Conservation (phyloP, 2,888 invertebrate species). For the Phasia obesa region DNA sequence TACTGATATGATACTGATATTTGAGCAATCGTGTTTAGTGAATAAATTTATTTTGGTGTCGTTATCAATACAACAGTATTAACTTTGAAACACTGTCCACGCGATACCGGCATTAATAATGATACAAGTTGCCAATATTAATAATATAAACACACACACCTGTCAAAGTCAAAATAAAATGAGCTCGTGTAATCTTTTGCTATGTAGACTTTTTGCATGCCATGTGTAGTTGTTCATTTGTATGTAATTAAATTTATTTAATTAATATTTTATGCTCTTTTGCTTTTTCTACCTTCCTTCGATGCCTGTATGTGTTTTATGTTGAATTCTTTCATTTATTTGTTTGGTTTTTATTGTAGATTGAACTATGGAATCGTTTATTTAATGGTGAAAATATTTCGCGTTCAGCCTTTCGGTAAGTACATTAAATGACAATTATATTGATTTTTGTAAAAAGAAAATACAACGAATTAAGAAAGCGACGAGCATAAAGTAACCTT, state of each 20-base stretch:
- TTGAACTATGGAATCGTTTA: conserved; percentile 85
- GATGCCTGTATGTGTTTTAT: conserved; percentile 33
- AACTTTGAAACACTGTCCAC: too few relatives aligned
- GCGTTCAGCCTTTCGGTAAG: conserved; percentile 85
- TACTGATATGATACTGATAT: too few relatives aligned
- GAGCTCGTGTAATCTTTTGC: not conserved
- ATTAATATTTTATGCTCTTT: conserved; percentile 39
- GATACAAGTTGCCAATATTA: too few relatives aligned
- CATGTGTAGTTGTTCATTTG: not conserved
- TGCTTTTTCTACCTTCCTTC: conserved; percentile 18
- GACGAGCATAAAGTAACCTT: conserved; percentile 1
- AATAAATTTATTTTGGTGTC: too few relatives aligned
- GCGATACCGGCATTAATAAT: too few relatives aligned
- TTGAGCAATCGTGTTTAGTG: too few relatives aligned
- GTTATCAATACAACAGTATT: too few relatives aligned
- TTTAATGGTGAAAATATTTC: conserved; percentile 83
- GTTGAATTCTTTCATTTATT: conserved; percentile 62
- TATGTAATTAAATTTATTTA: conserved; percentile 57
- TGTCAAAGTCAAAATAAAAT: not conserved
- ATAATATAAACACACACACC: not conserved
- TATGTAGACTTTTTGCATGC: not conserved
- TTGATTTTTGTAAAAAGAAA: conserved; percentile 23
- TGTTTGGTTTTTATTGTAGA: conserved; percentile 85
- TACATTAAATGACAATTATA: conserved; percentile 38
- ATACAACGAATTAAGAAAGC: not conserved